Evolutionary conservation across 2,888 invertebrate genomes (phyloP).

Genomic region (Tinea pellionella): DNA sequence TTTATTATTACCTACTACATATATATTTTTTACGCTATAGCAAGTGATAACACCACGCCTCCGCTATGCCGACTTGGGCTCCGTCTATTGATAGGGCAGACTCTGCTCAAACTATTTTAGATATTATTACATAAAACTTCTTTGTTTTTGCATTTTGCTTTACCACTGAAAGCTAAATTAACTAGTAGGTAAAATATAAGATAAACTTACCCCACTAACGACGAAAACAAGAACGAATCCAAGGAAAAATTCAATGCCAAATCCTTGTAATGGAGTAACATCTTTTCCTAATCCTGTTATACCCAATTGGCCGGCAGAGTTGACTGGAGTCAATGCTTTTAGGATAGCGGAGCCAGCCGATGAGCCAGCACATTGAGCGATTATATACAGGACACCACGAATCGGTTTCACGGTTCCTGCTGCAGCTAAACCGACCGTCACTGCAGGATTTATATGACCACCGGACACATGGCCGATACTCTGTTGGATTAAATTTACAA

Average conservation of each 20-base stretch:
- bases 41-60: too few relatives aligned
- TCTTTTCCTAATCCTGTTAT: constrained; percentile 72
- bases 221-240: constrained; percentile 90
- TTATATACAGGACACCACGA: constrained; percentile 81
- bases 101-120: too few relatives aligned
- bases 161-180: too few relatives aligned
- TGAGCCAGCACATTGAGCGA: constrained; percentile 86
- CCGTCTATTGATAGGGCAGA: too few relatives aligned
- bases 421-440: constrained; percentile 83
- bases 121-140: too few relatives aligned
- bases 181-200: neutral
- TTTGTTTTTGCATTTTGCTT: too few relatives aligned
- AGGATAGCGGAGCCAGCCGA: constrained; percentile 82
- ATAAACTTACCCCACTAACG: constrained; percentile 81
- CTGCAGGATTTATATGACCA: constrained; percentile 93
- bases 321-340: constrained; percentile 77
- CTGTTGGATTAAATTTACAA: too few relatives aligned
- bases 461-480: constrained; percentile 89
- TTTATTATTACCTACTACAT: too few relatives aligned
- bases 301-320: constrained; percentile 73
- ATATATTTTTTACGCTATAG: too few relatives aligned
- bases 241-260: constrained; percentile 91
- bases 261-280: constrained; percentile 80
- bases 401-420: constrained; percentile 82
- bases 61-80: too few relatives aligned